Base-by-base conservation (phyloP, 2,113 vertebrate genomes). In the Cyanistes caeruleus region DNA sequence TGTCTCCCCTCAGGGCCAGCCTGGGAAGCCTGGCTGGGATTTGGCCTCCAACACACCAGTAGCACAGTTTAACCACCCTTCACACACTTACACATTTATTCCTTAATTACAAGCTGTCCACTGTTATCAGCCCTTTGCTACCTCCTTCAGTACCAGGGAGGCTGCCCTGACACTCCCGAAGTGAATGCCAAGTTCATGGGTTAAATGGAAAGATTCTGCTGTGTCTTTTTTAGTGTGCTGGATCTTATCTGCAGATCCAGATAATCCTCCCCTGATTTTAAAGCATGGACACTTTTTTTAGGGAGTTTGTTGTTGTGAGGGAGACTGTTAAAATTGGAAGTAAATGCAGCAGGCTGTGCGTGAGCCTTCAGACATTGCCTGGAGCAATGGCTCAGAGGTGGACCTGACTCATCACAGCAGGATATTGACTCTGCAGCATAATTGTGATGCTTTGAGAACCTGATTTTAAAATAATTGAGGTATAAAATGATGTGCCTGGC, bases 381-480 rank as follows among this genome's bases (percentile, higher is more conserved):
- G 75, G 63, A 85, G 92, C 90, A 73, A 2, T 20, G 63, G 92
- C 95, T 94, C 91, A 73, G 70, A 59, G 91, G 80, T 84, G 87
- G 89, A 85, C 90, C 82, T 96, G 95, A 95, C 93, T 97, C 94
- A 94, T 95, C 70, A 2, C 84, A 59, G 94, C 93, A 89, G 91
- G 89, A 87, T 93, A 95, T 96, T 94, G 93, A 96, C 95, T 95
- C 94, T 94, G 95, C 79, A 92, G 95, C 35, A 0, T 93, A 94
- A 96, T 95, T 92, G 92, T 9, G 74, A 69, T 93, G 85, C 93
- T 96, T 94, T 77, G 92, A 94, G 87, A 94, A 85, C 84, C 90
- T 93, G 95, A 94, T 95, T 97, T 96, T 86, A 43, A 92, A 94
- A 91, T 96, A 95, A 97, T 91, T 91, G 95, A 91, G 87, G 96